Base-by-base conservation (phyloP, 2,113 vertebrate species). In the Sarotherodon lohbergeri region DNA sequence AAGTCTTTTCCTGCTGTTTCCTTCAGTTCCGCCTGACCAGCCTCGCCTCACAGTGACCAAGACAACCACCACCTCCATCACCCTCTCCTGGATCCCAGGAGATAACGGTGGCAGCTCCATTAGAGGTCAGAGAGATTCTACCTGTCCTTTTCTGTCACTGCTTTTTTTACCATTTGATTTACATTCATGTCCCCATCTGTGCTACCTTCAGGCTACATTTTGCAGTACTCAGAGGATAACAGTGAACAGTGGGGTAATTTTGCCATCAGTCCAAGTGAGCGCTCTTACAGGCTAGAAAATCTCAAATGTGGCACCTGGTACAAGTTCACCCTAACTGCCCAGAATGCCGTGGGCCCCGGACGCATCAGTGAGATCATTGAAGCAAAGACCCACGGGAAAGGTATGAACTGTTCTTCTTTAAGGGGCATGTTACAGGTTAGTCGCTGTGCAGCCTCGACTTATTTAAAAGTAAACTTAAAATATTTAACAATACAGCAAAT, bases 281-380 rank as follows among this genome's bases (percentile, higher is more conserved):
- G 98, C 2, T 98, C 97, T 3, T 99, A 99, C 88, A 97, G 98
- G 14, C 91, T 99, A 88, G 98, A 99, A 83, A 99, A 97, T 14
- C 92, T 99, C 56, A 99, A 98, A 55, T 99, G 99, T 29, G 99
- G 98, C 39, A 99, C 99, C 0, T 99, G 99, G 99, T 99, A 99
- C 90, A 99, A 99, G 91, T 99, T 99, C 92, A 99, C 99, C 0
- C 95, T 99, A 13, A 99, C 99, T 0, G 99, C 99, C 63, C 98
- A 99, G 93, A 99, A 99, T 2, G 99, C 98, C 46, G 99, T 99
- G 46, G 99, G 99, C 1, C 98, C 99, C 0, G 99, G 99, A 0
- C 98, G 98, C 87, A 99, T 99, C 94, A 99, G 99, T 34, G 99
- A 99, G 91, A 99, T 99, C 94, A 99, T 99, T 32, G 99, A 99